phyloP scores from a whole-genome alignment of 2,113 vertebrate species.

The Bos indicus region DNA sequence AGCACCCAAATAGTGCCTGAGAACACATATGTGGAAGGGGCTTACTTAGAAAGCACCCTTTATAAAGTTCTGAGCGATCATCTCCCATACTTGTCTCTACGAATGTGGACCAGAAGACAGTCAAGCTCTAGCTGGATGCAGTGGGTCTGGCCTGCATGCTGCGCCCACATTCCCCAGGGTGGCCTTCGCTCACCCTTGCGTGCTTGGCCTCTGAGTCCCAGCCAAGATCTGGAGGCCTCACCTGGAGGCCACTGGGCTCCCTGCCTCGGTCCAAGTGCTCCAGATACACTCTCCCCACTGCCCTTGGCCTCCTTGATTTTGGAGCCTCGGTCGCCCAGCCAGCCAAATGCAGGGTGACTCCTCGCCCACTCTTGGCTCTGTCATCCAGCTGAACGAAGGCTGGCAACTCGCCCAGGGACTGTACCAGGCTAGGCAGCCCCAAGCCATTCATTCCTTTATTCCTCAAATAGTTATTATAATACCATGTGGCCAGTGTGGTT shows the following conservation, averaged over 20 bases:
- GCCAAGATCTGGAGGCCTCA: neutral
- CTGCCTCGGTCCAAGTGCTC: neutral
- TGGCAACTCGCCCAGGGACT: neutral
- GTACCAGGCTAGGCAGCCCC: no score
- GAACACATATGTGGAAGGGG: neutral
- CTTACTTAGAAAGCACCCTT: neutral
- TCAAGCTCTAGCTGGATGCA: neutral
- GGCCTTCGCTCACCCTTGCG: neutral
- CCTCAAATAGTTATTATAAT: neutral
- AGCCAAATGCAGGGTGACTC: neutral
- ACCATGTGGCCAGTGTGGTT: neutral
- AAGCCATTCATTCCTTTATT: neutral
- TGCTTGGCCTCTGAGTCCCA: neutral
- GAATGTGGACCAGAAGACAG: neutral
- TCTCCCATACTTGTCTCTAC: fast-evolving
- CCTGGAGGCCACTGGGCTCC: neutral
- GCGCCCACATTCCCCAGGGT: neutral
- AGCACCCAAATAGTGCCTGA: neutral
- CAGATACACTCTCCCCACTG: fast-evolving
- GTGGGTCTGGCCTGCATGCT: fast-evolving
- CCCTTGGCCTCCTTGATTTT: neutral
- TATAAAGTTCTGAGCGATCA: neutral
- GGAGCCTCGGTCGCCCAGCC: neutral
- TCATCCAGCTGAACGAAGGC: neutral
- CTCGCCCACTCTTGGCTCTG: neutral